Evolutionary conservation across 2,888 invertebrate species (phyloP).

Genomic region (Troglohyphantes excavatus): DNA sequence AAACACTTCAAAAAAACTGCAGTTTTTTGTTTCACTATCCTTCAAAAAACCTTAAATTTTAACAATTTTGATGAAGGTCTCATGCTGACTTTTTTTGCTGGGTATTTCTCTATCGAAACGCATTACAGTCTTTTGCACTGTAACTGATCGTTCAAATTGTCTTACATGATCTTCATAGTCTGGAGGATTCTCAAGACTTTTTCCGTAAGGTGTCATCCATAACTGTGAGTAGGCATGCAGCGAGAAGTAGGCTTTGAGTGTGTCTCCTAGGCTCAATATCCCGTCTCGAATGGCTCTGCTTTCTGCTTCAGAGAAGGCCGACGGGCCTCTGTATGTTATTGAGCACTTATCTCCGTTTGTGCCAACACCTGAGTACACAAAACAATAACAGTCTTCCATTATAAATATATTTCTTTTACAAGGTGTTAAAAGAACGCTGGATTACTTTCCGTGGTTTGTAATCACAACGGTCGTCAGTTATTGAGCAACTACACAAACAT

Average conservation of each 20-base stretch:
- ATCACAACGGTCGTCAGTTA: too few relatives aligned
- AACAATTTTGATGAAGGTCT: too few relatives aligned
- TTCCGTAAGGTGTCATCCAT: slow-evolving; percentile 83
- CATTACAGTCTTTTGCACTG: neutral
- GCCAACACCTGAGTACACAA: slow-evolving; percentile 76
- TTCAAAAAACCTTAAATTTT: too few relatives aligned
- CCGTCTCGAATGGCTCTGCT: slow-evolving; percentile 81
- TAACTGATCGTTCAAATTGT: neutral
- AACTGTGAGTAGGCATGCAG: slow-evolving; percentile 83
- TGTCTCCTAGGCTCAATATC: slow-evolving; percentile 54
- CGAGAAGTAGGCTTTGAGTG: slow-evolving; percentile 82
- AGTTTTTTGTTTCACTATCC: too few relatives aligned
- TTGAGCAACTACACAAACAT: too few relatives aligned
- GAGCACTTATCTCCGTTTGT: slow-evolving; percentile 82
- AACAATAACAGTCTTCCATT: neutral
- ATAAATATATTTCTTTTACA: too few relatives aligned
- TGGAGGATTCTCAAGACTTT: slow-evolving; percentile 78
- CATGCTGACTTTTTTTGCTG: too few relatives aligned
- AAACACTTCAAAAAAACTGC: too few relatives aligned
- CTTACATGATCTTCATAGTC: neutral
- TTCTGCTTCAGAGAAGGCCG: slow-evolving; percentile 83
- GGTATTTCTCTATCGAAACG: neutral
- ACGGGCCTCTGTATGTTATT: slow-evolving; percentile 82
- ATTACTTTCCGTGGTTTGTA: too few relatives aligned
- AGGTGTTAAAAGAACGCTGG: too few relatives aligned